Conservation (phyloP, 2,113 vertebrate species). For the Pomatorhinus ruficollis region DNA sequence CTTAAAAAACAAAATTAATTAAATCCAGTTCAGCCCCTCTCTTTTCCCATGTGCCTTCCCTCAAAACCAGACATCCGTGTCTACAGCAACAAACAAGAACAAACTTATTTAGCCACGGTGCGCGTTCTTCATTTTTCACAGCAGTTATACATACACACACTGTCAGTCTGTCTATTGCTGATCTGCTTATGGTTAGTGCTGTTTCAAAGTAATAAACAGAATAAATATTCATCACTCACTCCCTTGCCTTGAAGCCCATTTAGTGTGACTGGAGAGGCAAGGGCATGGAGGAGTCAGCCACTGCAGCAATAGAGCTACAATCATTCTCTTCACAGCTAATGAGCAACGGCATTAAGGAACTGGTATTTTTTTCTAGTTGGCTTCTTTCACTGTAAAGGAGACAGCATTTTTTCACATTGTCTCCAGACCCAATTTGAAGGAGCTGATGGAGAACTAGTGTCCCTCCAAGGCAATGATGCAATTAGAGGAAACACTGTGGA, state of each 20-base stretch:
- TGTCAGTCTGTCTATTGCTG: background rate
- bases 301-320: background rate
- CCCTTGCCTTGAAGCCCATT: background rate
- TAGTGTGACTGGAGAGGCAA: background rate
- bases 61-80: background rate
- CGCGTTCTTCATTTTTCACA: background rate
- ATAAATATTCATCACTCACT: background rate
- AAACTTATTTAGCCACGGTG: background rate
- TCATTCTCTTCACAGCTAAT: background rate
- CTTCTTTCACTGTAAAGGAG: background rate
- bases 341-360: background rate
- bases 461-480: slow-evolving; percentile 64
- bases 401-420: slow-evolving; percentile 29
- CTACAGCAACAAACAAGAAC: background rate
- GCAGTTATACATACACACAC: background rate
- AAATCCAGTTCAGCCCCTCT: background rate
- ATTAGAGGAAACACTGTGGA: slow-evolving; percentile 69
- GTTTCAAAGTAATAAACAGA: background rate
- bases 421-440: slow-evolving; percentile 52
- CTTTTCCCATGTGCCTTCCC: background rate
- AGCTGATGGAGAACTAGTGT: slow-evolving; percentile 64
- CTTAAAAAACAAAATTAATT: background rate
- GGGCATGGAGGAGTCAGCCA: background rate
- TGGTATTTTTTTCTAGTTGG: background rate
- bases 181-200: background rate